Base-by-base conservation (phyloP, 2,797 vertebrate genomes). In the Psittacula echo region DNA sequence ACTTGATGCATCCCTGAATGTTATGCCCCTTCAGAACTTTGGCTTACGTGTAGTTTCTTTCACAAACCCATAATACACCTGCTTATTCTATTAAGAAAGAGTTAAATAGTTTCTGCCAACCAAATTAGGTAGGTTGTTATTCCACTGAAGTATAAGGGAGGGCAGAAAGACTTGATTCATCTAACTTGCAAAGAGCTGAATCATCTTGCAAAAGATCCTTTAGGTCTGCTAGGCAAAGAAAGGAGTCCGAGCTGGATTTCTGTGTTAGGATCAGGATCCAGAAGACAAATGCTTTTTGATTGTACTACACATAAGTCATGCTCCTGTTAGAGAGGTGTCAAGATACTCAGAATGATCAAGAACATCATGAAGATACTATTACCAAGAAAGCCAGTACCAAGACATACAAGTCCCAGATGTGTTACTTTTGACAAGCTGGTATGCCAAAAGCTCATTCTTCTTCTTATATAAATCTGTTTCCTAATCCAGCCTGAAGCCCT, bases 111-210 rank as follows among this genome's bases (percentile, higher is more conserved):
- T 83, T 72, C 34, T 4, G 13, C 21, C 47, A 44, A 78, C 30
- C 26, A 37, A 50, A 30, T 68, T 21, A 24, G 10, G 16, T 39
- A 65, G 24, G 10, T 58, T 72, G 15, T 48, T 89, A 47, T 39
- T 47, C 23, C 8, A 26, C 9, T 48, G 44, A 37, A 77, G 44
- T 12, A 3, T 18, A 41, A 87, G 39, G 51, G 53, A 91, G 18
- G 27, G 10, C 7, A 51, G 24, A 65, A 32, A 50, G 24, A 21
- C 30, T 68, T 54, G 24, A 20, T 76, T 72, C 30, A 10, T 81
- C 42, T 78, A 44, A 78, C 24, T 32, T 88, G 50, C 5, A 13
- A 83, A 84, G 42, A 66, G 83, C 76, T 73, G 95, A 95, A 47
- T 81, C 85, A 84, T 86, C 65, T 73, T 37, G 20, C 72, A 30